Conservation (phyloP, 1,140 invertebrate species). For the Pseudomyrmex dendroicus region DNA sequence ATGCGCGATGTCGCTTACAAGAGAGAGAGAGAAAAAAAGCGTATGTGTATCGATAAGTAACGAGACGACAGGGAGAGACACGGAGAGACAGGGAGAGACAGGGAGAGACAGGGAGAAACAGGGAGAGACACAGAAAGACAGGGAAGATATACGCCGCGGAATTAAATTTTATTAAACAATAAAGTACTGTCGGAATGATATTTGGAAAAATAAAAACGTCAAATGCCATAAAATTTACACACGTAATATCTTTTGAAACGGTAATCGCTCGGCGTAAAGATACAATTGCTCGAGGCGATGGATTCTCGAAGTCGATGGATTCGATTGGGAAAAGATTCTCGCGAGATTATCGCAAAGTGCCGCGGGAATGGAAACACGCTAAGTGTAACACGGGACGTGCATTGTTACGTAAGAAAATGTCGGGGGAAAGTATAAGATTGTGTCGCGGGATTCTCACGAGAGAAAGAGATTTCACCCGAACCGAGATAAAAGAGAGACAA, state of each 20-base stretch:
- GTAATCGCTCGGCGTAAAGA: conserved; percentile 4
- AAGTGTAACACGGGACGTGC: conserved; percentile 50
- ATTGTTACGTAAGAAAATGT: conserved; percentile 51
- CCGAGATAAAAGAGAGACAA: conserved; percentile 26
- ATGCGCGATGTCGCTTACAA: neutral
- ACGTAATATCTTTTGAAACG: neutral
- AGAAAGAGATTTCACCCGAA: neutral
- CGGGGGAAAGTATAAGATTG: conserved; percentile 22
- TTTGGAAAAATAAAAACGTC: neutral
- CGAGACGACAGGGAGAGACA: too few species aligned
- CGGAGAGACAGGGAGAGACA: too few species aligned
- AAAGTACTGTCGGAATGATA: too few species aligned
- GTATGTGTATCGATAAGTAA: neutral
- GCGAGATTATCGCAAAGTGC: conserved; percentile 37
- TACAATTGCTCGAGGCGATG: neutral
- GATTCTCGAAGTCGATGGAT: neutral
- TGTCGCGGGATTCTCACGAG: neutral
- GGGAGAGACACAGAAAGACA: too few species aligned
- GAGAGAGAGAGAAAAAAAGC: neutral
- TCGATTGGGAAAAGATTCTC: conserved; percentile 15
- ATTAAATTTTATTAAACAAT: neutral
- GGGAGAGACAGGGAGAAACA: too few species aligned
- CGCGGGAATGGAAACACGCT: conserved; percentile 49
- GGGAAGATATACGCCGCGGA: neutral
- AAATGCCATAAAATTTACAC: too few species aligned